These are phyloP conservation scores for Aspidapion aeneum DNA, from an alignment of 2,888 invertebrate genomes.

Conservation along the genomic window DNA sequence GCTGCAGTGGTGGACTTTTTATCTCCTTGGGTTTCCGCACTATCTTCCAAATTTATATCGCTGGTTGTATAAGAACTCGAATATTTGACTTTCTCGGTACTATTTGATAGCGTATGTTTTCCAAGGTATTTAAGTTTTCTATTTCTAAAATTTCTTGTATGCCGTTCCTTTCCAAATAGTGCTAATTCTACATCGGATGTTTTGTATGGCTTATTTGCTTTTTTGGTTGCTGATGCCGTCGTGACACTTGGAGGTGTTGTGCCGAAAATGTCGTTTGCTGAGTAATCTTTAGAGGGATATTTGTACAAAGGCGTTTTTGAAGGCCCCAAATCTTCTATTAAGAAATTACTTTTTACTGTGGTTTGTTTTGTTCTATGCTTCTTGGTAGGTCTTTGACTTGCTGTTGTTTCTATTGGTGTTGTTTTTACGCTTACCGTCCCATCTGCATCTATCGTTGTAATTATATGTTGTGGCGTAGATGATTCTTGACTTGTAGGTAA, in stretches of 20 bases:
- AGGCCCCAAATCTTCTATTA: constrained; percentile 21
- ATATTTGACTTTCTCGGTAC: constrained; percentile 36
- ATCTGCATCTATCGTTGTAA: constrained; percentile 18
- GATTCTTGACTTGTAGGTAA: constrained; percentile 2
- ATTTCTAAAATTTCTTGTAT: constrained; percentile 10
- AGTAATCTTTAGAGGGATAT: constrained; percentile 25
- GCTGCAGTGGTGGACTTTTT: background rate
- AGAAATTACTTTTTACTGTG: constrained; percentile 26
- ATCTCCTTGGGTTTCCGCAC: background rate
- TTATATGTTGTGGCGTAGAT: constrained; percentile 12
- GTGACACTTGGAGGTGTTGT: constrained; percentile 21
- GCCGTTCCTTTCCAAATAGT: constrained; percentile 28
- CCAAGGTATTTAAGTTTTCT: constrained; percentile 14
- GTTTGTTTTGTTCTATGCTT: constrained; percentile 14
- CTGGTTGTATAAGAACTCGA: constrained; percentile 38
- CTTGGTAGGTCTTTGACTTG: constrained; percentile 16
- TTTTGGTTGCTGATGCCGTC: constrained; percentile 18
- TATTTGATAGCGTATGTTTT: background rate
- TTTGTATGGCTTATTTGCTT: constrained; percentile 17
- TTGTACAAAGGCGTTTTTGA: constrained; percentile 20
- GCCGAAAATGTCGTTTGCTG: constrained; percentile 39
- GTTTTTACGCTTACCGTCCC: constrained; percentile 22
- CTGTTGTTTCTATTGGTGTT: constrained; percentile 19
- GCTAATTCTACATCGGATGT: constrained; percentile 32
- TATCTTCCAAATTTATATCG: constrained; percentile 23